Evolutionary conservation across 2,797 vertebrate species (phyloP).

Genomic region (Brachymystax lenok): DNA sequence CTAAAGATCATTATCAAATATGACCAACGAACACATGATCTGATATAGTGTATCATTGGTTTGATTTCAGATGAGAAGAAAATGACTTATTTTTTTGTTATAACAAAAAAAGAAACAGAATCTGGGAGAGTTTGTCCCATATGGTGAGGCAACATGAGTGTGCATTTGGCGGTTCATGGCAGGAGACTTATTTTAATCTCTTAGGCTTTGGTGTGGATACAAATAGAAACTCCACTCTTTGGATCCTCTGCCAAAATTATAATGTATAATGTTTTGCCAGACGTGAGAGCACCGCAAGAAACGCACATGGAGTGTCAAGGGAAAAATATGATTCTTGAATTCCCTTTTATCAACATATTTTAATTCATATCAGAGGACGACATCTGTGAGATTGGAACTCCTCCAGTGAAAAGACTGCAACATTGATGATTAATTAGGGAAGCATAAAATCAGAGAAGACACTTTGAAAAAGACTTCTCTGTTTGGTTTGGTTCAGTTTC

Average conservation of each 20-base stretch:
- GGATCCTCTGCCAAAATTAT: slow-evolving; percentile 65
- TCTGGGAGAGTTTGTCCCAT: slow-evolving; percentile 45
- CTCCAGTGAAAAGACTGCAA: slow-evolving; percentile 43
- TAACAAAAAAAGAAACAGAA: slow-evolving; percentile 22
- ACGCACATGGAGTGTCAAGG: slow-evolving; percentile 66
- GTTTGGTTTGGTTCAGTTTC: too few relatives aligned
- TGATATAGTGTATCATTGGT: background rate
- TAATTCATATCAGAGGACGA: slow-evolving; percentile 22
- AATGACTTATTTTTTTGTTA: background rate
- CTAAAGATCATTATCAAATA: too few relatives aligned
- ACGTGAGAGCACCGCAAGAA: slow-evolving; percentile 56
- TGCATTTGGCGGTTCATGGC: slow-evolving; percentile 54
- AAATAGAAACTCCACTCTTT: slow-evolving; percentile 68
- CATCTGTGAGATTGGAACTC: slow-evolving; percentile 18
- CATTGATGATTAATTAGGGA: slow-evolving; percentile 21
- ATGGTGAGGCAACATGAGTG: slow-evolving; percentile 52
- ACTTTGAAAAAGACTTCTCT: too few relatives aligned
- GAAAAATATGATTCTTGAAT: slow-evolving; percentile 47
- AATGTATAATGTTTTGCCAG: slow-evolving; percentile 66
- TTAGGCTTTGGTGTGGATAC: slow-evolving; percentile 63
- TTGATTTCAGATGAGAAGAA: slow-evolving; percentile 15
- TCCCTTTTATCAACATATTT: slow-evolving; percentile 44
- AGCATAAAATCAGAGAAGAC: too few relatives aligned
- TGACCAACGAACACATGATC: background rate
- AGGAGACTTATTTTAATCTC: slow-evolving; percentile 64